Conservation (phyloP, 2,113 vertebrate species). For the Gobiocypris rarus region DNA sequence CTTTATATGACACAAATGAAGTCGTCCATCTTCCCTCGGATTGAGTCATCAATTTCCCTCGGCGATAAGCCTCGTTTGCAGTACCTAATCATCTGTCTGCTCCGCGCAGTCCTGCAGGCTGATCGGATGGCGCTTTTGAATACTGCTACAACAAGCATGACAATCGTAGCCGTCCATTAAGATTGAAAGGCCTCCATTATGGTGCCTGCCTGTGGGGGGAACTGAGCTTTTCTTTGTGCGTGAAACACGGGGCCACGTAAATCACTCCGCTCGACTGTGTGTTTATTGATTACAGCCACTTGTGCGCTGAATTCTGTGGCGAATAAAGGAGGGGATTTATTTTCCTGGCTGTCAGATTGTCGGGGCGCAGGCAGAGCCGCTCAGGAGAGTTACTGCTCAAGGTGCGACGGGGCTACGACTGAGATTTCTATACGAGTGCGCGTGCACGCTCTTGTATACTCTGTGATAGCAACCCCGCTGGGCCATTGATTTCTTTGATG, state of each 20-base stretch:
- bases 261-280: conserved; percentile 90
- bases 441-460: background rate
- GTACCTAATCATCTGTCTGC: conserved; percentile 97
- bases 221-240: conserved; percentile 89
- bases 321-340: conserved; percentile 97
- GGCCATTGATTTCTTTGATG: conserved; percentile 38
- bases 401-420: background rate
- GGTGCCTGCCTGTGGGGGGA: conserved; percentile 87
- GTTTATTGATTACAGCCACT: conserved; percentile 98
- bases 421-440: conserved; percentile 17
- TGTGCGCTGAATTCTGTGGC: conserved; percentile 92
- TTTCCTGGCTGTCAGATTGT: conserved; percentile 93
- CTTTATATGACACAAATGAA: conserved; percentile 97
- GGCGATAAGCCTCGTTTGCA: conserved; percentile 96
- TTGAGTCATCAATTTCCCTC: conserved; percentile 98
- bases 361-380: conserved; percentile 69
- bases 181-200: conserved; percentile 93
- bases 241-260: conserved; percentile 90
- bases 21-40: conserved; percentile 94
- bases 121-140: conserved; percentile 97
- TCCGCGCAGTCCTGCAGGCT: conserved; percentile 90
- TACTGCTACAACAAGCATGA: conserved; percentile 88
- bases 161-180: conserved; percentile 92
- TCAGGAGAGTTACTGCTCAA: conserved; percentile 39
- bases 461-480: conserved; percentile 10